Evolutionary conservation across 35 echinoderm and acorn worm species (phyloP), one percentile per base, ranked within the genome.

Genomic region (Stichopus chloronotus): DNA sequence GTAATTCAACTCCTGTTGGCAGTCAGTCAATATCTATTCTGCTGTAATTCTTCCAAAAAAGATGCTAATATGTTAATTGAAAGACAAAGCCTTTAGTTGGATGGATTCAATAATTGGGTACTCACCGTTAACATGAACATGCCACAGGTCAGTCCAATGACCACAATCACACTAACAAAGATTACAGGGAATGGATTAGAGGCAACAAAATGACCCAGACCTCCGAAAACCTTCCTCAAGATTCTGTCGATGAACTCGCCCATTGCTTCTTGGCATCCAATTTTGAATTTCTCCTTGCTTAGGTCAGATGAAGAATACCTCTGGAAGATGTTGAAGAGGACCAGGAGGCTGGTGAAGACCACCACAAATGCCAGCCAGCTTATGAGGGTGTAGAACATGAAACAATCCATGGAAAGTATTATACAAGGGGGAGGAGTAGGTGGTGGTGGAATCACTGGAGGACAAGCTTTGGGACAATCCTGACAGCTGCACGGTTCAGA

Each of bases 401-500:
- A 68, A 52, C 91, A 92, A 78, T 96, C 95, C 14, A 98, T 65
- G 82, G 59, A 63, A 17, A 77, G 78, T 56, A 98, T 93, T 52
- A 71, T 92, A 52, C 92, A 96, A 53, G 90, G 93, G 14, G 80
- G 69, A 8, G 92, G 72, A 8, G 83, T 5, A 16, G 92, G 71
- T 5, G 77, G 91, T 52, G 95, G 97, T 5, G 97, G 97, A 53
- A 89, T 90, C 12, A 90, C 7, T 5, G 97, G 95, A 4, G 97
- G 97, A 60, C 97, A 98, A 16, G 91, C 63, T 88, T 91, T 86
- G 14, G 92, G 92, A 78, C 97, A 98, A 87, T 98, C 97, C 78
- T 98, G 97, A 87, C 97, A 98, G 54, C 97, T 98, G 56, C 97
- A 98, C 0, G 95, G 95, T 20, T 82, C 23, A 4, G 97, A 87